Conservation (phyloP, 2,113 vertebrate species). For the Dipodomys stephensi region DNA sequence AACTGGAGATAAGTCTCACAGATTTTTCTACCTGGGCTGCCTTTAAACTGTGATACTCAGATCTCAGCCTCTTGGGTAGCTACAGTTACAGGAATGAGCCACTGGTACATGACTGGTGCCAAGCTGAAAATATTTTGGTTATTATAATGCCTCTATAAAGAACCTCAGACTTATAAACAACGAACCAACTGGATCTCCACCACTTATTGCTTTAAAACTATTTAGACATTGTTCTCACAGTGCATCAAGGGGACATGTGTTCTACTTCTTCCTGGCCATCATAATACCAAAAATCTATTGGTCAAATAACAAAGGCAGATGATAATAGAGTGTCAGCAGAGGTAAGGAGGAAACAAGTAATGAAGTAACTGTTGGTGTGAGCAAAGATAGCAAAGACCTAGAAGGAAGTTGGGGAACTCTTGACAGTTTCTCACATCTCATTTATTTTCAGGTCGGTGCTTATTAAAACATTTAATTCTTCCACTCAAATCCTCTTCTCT, state of each 20-base stretch:
- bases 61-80: too few relatives aligned
- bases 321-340: neutral
- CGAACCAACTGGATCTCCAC: neutral
- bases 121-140: too few relatives aligned
- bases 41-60: too few relatives aligned
- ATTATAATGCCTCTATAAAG: neutral
- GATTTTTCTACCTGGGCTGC: too few relatives aligned
- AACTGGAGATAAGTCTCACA: too few relatives aligned
- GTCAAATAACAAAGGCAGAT: neutral
- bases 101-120: too few relatives aligned
- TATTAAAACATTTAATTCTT: neutral
- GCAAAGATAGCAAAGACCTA: neutral
- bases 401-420: neutral
- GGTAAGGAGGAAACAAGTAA: neutral
- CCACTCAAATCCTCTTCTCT: neutral
- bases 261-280: neutral
- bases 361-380: neutral
- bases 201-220: slow-evolving; percentile 20
- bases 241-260: neutral
- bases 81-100: too few relatives aligned
- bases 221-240: neutral
- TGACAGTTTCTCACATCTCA: neutral
- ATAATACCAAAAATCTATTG: neutral
- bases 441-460: neutral
- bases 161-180: neutral